phyloP scores from a whole-genome alignment of 1,140 invertebrate species.

The Drosophila oshimai region DNA sequence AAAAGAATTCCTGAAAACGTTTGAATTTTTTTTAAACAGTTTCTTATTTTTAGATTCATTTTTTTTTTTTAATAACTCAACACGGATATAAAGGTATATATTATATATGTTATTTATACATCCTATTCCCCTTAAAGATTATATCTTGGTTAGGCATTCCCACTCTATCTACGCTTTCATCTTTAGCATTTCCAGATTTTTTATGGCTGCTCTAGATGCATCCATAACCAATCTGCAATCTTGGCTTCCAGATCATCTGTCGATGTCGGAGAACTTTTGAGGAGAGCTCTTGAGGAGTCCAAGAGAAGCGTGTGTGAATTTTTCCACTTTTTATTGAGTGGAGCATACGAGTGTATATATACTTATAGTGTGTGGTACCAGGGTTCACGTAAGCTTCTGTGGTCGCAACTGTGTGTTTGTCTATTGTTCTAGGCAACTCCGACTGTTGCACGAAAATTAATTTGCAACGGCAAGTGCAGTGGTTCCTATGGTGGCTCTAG shows the following conservation, averaged over 20 bases:
- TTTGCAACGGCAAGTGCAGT: slow-evolving; percentile 75
- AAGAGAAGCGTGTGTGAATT: slow-evolving; percentile 60
- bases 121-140: neutral
- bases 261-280: slow-evolving; percentile 15
- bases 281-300: too few species aligned
- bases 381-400: slow-evolving; percentile 51
- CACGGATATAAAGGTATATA: too few species aligned
- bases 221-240: slow-evolving; percentile 31
- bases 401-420: slow-evolving; percentile 60
- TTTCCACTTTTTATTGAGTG: slow-evolving; percentile 53
- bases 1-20: too few species aligned
- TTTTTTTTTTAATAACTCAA: neutral
- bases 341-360: slow-evolving; percentile 13
- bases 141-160: neutral
- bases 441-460: slow-evolving; percentile 79
- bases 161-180: slow-evolving; percentile 19
- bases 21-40: neutral
- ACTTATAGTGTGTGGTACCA: neutral
- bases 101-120: slow-evolving; percentile 2
- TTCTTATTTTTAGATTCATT: too few species aligned
- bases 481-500: neutral
- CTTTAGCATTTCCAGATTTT: slow-evolving; percentile 3
- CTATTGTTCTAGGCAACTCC: slow-evolving; percentile 70
- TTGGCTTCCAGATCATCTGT: slow-evolving; percentile 36
- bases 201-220: slow-evolving; percentile 24